A percentile compares a stretch with the other conserved stretches of the same genome.
Evolutionary conservation across 2,888 invertebrate species (phyloP).

Genomic region (Ganaspis brasiliensis): DNA sequence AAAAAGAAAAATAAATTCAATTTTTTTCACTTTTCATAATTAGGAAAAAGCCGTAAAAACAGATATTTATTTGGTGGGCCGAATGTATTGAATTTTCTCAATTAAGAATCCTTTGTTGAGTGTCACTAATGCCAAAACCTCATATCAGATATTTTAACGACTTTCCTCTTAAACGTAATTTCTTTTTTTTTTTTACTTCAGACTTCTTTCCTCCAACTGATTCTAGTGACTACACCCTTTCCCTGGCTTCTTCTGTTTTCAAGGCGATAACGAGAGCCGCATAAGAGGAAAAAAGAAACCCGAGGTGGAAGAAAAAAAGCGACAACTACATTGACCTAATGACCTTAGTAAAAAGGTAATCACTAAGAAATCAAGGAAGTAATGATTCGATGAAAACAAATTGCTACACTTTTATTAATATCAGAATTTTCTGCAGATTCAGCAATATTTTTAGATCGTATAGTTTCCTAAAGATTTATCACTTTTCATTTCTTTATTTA

Average conservation of each 20-base stretch:
- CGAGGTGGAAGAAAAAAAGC: slow-evolving; percentile 8
- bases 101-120: neutral
- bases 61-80: too few relatives aligned
- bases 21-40: too few relatives aligned
- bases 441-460: neutral
- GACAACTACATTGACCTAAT: slow-evolving; percentile 39
- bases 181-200: slow-evolving; percentile 30
- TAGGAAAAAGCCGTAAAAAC: too few relatives aligned
- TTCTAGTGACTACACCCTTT: slow-evolving; percentile 17
- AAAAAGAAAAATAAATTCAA: too few relatives aligned
- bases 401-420: slow-evolving; percentile 9
- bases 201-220: slow-evolving; percentile 21
- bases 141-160: neutral
- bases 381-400: slow-evolving; percentile 40
- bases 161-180: slow-evolving; percentile 24
- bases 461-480: neutral
- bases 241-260: slow-evolving; percentile 1
- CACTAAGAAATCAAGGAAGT: slow-evolving; percentile 19
- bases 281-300: slow-evolving; percentile 2
- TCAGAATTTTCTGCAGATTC: slow-evolving; percentile 5
- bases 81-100: neutral
- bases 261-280: slow-evolving; percentile 26
- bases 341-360: slow-evolving; percentile 37
- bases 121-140: slow-evolving; percentile 20
- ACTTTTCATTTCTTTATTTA: too few relatives aligned